These are phyloP conservation scores for Pimpla rufipes DNA, from an alignment of 2,888 invertebrate genomes.

Conservation along the genomic window DNA sequence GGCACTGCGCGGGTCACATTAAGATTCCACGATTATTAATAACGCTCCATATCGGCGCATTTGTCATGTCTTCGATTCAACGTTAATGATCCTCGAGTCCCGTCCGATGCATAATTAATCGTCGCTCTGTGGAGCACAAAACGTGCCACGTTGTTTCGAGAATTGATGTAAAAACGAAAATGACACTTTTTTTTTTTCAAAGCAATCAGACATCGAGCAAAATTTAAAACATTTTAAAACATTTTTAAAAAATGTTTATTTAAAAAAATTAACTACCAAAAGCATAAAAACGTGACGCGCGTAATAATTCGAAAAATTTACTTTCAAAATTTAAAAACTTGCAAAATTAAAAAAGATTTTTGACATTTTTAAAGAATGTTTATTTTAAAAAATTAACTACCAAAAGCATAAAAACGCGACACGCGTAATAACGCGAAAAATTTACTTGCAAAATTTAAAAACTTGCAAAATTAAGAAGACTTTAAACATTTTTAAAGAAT, in stretches of 20 bases:
- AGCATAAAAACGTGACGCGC: too few species aligned
- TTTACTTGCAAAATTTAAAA: background rate
- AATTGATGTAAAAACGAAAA: background rate
- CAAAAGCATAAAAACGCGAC: too few species aligned
- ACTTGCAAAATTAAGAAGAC: background rate
- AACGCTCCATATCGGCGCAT: constrained; percentile 34
- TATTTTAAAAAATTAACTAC: too few species aligned
- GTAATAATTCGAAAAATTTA: too few species aligned
- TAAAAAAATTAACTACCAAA: too few species aligned
- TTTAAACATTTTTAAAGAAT: background rate
- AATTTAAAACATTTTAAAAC: background rate
- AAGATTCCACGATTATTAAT: constrained; percentile 50
- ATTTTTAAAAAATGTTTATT: too few species aligned
- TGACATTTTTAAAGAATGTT: too few species aligned
- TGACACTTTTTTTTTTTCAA: too few species aligned
- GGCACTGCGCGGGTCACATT: constrained; percentile 38
- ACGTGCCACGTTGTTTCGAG: background rate
- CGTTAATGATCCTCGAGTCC: background rate
- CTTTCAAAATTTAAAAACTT: background rate
- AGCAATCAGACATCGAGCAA: too few species aligned
- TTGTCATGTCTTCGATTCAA: constrained; percentile 4
- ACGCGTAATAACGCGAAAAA: too few species aligned
- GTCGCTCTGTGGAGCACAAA: background rate
- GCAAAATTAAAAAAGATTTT: background rate
- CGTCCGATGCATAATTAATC: constrained; percentile 14